A percentile compares a stretch with the other conserved stretches of the same genome.
phyloP scores from a whole-genome alignment of 1,140 invertebrate genomes.

The Euura lappo region DNA sequence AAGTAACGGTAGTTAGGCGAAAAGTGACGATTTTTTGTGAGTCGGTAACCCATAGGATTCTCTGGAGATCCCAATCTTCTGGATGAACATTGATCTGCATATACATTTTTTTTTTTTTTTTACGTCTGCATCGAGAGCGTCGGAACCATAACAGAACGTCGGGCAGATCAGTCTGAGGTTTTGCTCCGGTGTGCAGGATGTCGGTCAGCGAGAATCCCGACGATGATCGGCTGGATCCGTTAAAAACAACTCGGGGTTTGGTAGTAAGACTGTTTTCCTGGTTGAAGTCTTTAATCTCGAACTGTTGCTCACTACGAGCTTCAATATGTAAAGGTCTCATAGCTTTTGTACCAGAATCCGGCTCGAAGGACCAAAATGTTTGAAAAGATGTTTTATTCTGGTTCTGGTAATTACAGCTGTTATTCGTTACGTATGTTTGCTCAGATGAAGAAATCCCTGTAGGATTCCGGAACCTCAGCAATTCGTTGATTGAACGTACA shows the following conservation, averaged over 20 bases:
- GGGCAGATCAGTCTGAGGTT: constrained; percentile 16
- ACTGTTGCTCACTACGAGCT: neutral
- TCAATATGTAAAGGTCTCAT: constrained; percentile 15
- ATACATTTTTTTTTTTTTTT: constrained; percentile 20
- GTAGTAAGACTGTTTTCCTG: constrained; percentile 29
- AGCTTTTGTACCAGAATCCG: no score
- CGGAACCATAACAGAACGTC: constrained; percentile 18
- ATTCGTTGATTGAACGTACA: no score
- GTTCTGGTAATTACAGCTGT: no score
- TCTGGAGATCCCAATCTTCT: constrained; percentile 37
- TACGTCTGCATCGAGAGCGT: constrained; percentile 13
- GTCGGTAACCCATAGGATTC: constrained; percentile 36
- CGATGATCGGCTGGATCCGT: constrained; percentile 41
- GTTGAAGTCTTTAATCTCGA: neutral
- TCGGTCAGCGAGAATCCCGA: constrained; percentile 43
- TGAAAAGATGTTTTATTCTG: no score
- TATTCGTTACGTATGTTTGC: no score
- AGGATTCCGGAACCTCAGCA: no score
- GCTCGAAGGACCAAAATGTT: no score
- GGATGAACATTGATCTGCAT: constrained; percentile 38
- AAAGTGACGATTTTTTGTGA: constrained; percentile 28
- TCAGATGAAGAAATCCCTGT: no score
- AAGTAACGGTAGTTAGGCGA: constrained; percentile 42
- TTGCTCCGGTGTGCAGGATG: constrained; percentile 21
- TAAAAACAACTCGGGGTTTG: constrained; percentile 47